These are phyloP conservation scores for Agelas oroides DNA, from an alignment of 37 sponge, comb jelly and placozoan species.

Conservation along the genomic window DNA sequence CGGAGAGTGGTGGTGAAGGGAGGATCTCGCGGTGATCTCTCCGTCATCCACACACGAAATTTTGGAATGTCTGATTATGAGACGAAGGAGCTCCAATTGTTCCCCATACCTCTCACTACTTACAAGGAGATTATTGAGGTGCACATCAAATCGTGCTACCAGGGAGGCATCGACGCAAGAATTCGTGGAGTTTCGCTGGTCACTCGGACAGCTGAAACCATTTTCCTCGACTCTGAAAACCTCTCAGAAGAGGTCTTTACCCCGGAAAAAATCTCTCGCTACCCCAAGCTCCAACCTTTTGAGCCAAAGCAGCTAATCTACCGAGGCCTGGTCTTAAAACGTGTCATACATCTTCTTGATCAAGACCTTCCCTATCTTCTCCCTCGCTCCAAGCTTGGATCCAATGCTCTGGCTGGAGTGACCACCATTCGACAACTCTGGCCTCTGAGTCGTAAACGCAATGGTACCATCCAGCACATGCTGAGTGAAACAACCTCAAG, in stretches of 20 bases:
- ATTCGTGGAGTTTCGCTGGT: constrained; percentile 68
- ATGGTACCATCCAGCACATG: constrained; percentile 65
- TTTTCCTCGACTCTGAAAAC: constrained; percentile 48
- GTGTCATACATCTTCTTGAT: constrained; percentile 69
- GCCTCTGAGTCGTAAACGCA: constrained; percentile 65
- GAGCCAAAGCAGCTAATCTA: constrained; percentile 55
- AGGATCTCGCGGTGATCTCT: constrained; percentile 18
- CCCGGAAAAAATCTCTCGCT: constrained; percentile 59
- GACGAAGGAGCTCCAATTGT: constrained; percentile 62
- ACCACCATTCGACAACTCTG: constrained; percentile 75
- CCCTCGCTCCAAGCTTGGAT: constrained; percentile 55
- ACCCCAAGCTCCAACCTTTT: constrained; percentile 76
- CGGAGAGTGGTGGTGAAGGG: constrained; percentile 59
- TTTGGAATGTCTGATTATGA: constrained; percentile 59
- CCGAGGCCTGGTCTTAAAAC: constrained; percentile 62
- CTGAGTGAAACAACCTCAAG: constrained; percentile 49
- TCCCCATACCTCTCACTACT: constrained; percentile 43
- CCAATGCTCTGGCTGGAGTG: constrained; percentile 18
- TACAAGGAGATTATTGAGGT: constrained; percentile 73
- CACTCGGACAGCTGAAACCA: constrained; percentile 6
- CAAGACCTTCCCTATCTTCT: constrained; percentile 69
- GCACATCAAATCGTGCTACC: constrained; percentile 78
- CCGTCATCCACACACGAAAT: constrained; percentile 8
- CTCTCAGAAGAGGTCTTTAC: constrained; percentile 62
- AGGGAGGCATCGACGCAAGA: constrained; percentile 79